These are phyloP conservation scores for Drosophila pectinifera DNA, from an alignment of 1,140 invertebrate genomes.

Conservation along the genomic window DNA sequence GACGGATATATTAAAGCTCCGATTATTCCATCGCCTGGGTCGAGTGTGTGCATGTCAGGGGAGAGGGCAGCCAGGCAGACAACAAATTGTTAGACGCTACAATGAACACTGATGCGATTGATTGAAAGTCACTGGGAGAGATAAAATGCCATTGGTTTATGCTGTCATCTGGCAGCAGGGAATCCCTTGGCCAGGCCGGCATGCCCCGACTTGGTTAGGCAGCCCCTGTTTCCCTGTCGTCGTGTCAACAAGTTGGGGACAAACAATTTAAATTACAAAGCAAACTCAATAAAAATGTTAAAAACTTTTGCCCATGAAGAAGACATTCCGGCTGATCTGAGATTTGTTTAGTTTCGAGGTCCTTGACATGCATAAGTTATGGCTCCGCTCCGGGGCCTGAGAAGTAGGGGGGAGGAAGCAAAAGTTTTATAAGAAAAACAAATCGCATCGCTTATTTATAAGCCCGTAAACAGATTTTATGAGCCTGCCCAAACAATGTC, in stretches of 20 bases:
- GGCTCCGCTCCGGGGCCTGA: constrained; percentile 35
- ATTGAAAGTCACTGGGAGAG: constrained; percentile 75
- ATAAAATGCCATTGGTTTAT: constrained; percentile 73
- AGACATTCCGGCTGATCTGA: constrained; percentile 38
- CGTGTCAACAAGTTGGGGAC: constrained; percentile 72
- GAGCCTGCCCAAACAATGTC: constrained; percentile 64
- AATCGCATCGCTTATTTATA: constrained; percentile 76
- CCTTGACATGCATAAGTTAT: constrained; percentile 80
- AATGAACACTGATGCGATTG: constrained; percentile 81
- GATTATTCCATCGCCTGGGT: constrained; percentile 55
- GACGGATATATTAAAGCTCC: constrained; percentile 58
- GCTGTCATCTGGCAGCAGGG: constrained; percentile 49
- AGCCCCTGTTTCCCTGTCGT: background rate
- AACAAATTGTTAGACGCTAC: constrained; percentile 78
- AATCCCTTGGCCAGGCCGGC: constrained; percentile 9
- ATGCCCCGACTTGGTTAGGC: constrained; percentile 16
- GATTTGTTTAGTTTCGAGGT: constrained; percentile 69
- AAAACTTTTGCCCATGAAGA: constrained; percentile 64
- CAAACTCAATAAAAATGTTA: constrained; percentile 80
- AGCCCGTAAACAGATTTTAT: constrained; percentile 81
- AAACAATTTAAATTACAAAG: constrained; percentile 83
- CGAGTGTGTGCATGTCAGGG: constrained; percentile 2
- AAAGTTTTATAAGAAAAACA: constrained; percentile 77
- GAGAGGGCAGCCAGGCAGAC: constrained; percentile 55
- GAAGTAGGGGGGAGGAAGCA: constrained; percentile 40